A percentile compares a stretch with the other conserved stretches of the same genome.
Conservation (phyloP, 2,113 vertebrate species). For the Ptychochromis oligacanthus region DNA sequence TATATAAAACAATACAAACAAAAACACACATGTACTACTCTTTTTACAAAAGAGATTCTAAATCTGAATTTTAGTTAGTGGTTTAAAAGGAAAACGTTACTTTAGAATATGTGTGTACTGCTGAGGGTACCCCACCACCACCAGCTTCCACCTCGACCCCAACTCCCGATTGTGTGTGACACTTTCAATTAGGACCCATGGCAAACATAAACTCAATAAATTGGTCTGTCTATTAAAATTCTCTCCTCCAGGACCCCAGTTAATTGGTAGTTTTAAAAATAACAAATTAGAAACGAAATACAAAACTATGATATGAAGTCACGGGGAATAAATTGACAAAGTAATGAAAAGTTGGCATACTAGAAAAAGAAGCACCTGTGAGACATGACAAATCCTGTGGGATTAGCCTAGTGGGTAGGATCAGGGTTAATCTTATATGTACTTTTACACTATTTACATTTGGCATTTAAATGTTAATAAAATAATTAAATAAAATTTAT, state of each 20-base stretch:
- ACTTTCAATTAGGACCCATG: neutral
- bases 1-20: neutral
- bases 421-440: neutral
- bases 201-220: slow-evolving; percentile 11
- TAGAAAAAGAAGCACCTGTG: neutral
- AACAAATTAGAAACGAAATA: neutral
- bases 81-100: neutral
- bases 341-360: neutral
- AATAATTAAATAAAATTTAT: neutral
- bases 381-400: neutral
- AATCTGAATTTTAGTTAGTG: neutral
- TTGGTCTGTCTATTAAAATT: slow-evolving; percentile 7
- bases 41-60: neutral
- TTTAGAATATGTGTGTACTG: neutral
- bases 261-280: slow-evolving; percentile 11
- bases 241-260: neutral
- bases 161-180: neutral
- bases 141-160: no score
- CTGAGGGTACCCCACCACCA: neutral
- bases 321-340: neutral
- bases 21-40: neutral
- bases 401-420: neutral
- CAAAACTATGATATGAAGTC: neutral
- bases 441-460: neutral
- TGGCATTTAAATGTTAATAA: neutral